Evolutionary conservation across 2,888 invertebrate species (phyloP), one percentile per base, ranked within the genome.

Genomic region (Lasioglossum vierecki): DNA sequence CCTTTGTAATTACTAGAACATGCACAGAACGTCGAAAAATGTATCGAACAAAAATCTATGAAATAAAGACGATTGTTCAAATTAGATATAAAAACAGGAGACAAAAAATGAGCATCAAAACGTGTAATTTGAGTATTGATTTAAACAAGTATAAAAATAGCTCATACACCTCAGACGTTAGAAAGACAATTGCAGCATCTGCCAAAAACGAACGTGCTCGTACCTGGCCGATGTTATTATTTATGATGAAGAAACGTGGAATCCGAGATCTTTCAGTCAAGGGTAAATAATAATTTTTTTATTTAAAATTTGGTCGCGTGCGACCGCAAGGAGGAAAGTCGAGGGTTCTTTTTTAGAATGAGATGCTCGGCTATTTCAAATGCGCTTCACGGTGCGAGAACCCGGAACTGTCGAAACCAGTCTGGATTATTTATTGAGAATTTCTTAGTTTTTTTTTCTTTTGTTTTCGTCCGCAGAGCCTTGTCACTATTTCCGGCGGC

Each of bases 401-500:
- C 79, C 22, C 63, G 85, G 80, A 85, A 74, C 90, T 89, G 89
- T 91, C 90, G 91, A 91, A 91, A 90, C 84, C 89, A 90, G 82
- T 79, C 26, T 80, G 63, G 82, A 90, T 85, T 91, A 91, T 90
- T 90, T 91, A 91, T 91, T 78, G 78, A 71, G 41, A n/a, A 68
- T 79, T 80, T 84, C 30, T 15, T 18, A 5, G 60, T 79, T 84
- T 85, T 76, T 80, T 74, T 66, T 60, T 26, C 66, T 41, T 41
- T 35, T 30, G 30, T 11, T 49, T 49, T 75, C 75, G 79, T 80
- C 53, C 76, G 1, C 74, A 66, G 79, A 76, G 80, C 76, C 76
- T 60, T 79, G 26, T 78, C 87, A 76, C 77, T 87, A 71, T 82
- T 83, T 57, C 74, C 80, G 44, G 41, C 46, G 82, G 70, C 86